A percentile compares a stretch with the other conserved stretches of the same genome.
These are phyloP conservation scores for Dryocosmus kuriphilus DNA, from an alignment of 2,888 invertebrate genomes.

Conservation along the genomic window DNA sequence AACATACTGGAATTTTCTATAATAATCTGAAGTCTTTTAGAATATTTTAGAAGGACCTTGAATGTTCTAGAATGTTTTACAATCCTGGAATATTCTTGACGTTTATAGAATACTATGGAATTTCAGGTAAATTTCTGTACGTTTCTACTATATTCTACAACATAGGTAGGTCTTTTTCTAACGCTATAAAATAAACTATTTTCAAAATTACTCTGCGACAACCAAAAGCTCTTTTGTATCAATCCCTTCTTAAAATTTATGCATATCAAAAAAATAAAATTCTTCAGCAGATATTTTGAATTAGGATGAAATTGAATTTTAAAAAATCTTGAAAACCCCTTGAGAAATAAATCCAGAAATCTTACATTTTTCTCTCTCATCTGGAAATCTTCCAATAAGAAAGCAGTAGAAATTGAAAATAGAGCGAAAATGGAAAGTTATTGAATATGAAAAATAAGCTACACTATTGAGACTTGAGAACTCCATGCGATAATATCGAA, in stretches of 20 bases:
- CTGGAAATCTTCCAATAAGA: not conserved
- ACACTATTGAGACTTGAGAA: not conserved
- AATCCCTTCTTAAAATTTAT: not conserved
- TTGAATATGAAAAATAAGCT: constrained; percentile 1
- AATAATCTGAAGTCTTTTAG: too few relatives aligned
- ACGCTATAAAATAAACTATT: too few relatives aligned
- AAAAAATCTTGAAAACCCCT: not conserved
- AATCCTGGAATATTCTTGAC: too few relatives aligned
- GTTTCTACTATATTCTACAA: too few relatives aligned
- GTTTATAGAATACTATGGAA: too few relatives aligned
- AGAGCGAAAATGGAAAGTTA: not conserved
- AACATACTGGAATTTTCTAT: too few relatives aligned
- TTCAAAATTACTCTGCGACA: too few relatives aligned
- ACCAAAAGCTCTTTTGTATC: too few relatives aligned
- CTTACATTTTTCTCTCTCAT: not conserved
- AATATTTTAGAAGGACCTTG: too few relatives aligned
- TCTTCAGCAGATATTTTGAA: not conserved
- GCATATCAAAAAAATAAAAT: not conserved
- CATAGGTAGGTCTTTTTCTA: too few relatives aligned
- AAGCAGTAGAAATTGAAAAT: constrained; percentile 2
- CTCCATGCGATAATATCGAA: not conserved
- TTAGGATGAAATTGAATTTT: not conserved
- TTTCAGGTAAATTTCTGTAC: too few relatives aligned
- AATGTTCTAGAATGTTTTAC: too few relatives aligned
- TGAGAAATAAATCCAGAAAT: not conserved